Percentiles rank a stretch among this genome's conserved stretches.
Conservation (phyloP, 2,888 invertebrate species). For the Philhelius pedissequus region DNA sequence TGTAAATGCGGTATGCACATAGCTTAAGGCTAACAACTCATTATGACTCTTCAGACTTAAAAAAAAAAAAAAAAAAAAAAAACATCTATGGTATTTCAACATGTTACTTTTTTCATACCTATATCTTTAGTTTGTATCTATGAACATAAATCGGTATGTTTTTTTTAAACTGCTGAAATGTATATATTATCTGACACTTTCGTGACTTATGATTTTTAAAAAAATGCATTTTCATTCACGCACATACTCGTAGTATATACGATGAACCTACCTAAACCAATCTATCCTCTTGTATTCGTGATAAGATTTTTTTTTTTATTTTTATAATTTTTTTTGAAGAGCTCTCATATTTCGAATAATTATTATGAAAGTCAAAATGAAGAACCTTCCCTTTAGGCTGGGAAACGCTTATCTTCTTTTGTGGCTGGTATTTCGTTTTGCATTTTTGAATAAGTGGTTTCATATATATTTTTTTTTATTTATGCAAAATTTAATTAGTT, state of each 20-base stretch:
- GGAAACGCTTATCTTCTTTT: slow-evolving; percentile 35
- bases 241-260: slow-evolving; percentile 13
- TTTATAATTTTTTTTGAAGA: slow-evolving; percentile 14
- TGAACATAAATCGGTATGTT: slow-evolving; percentile 28
- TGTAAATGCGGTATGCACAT: slow-evolving; percentile 70
- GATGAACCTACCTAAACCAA: neutral
- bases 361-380: slow-evolving; percentile 72
- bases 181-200: slow-evolving; percentile 60
- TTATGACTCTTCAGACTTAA: slow-evolving; percentile 69
- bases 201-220: slow-evolving; percentile 70
- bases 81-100: slow-evolving; percentile 53
- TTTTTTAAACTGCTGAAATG: slow-evolving; percentile 35
- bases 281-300: slow-evolving; percentile 27
- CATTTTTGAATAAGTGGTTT: neutral
- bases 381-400: slow-evolving; percentile 74
- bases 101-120: slow-evolving; percentile 4
- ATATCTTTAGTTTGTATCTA: slow-evolving; percentile 32
- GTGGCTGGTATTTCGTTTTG: neutral
- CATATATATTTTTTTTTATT: slow-evolving; percentile 9
- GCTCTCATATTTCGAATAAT: slow-evolving; percentile 72
- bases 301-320: slow-evolving; percentile 9
- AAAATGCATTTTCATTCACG: slow-evolving; percentile 68
- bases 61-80: slow-evolving; percentile 28
- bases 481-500: slow-evolving; percentile 51
- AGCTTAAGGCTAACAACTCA: slow-evolving; percentile 71